Conservation (phyloP, 64 coral and sea anemone genomes). For the Stichodactyla helianthus region DNA sequence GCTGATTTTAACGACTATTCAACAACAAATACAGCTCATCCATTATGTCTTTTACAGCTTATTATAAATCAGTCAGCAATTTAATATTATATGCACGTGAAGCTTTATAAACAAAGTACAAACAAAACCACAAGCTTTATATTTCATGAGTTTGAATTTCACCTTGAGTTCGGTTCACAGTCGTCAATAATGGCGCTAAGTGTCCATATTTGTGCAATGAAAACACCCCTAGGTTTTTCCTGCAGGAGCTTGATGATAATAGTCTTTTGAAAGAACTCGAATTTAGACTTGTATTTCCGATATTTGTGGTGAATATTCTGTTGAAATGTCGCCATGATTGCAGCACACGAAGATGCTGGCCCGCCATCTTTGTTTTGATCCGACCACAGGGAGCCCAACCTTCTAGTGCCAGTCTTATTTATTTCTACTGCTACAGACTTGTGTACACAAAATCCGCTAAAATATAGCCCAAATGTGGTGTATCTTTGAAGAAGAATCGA, state of each 20-base stretch:
- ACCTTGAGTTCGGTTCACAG: background rate
- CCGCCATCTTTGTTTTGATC: conserved; percentile 27
- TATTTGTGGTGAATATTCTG: conserved; percentile 3
- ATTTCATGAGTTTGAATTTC: background rate
- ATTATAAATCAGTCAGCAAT: too few species aligned
- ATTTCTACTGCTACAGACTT: too few species aligned
- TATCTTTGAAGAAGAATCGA: too few species aligned
- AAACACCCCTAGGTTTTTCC: background rate
- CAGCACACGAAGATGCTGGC: background rate
- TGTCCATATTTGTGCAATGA: background rate
- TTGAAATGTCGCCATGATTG: background rate
- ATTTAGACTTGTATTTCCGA: background rate
- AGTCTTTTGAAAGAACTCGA: background rate
- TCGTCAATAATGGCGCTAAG: background rate
- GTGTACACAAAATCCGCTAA: too few species aligned
- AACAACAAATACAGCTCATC: too few species aligned
- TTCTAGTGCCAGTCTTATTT: too few species aligned
- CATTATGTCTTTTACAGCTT: too few species aligned
- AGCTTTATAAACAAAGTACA: too few species aligned
- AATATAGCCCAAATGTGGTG: too few species aligned
- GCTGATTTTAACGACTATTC: too few species aligned
- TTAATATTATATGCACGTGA: too few species aligned
- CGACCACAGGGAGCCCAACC: conserved; percentile 18
- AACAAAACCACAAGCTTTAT: too few species aligned
- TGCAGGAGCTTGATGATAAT: background rate